Evolutionary conservation across 2,797 vertebrate species (phyloP).

Genomic region (Ambastaia sidthimunki): DNA sequence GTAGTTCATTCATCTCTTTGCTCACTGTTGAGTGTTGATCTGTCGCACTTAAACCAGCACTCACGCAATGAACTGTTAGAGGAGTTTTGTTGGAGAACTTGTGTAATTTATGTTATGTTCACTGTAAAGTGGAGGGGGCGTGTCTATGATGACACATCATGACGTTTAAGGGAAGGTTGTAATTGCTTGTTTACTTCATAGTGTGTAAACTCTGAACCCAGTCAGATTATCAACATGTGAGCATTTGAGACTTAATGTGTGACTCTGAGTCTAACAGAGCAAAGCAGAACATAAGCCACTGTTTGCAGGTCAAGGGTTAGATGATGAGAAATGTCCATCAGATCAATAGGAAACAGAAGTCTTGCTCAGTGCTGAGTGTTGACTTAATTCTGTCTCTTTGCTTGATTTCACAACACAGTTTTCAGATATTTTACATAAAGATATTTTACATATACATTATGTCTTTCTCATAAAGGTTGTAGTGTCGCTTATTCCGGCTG

Average conservation of each 20-base stretch:
- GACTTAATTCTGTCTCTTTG: background rate
- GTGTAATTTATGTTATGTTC: background rate
- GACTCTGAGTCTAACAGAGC: background rate
- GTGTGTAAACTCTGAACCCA: background rate
- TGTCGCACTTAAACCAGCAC: too few relatives aligned
- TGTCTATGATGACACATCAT: slow-evolving; percentile 3
- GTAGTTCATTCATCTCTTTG: background rate
- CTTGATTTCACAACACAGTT: background rate
- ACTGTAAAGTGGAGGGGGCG: slow-evolving; percentile 16
- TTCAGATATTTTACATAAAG: background rate
- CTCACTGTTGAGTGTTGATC: background rate
- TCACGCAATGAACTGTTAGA: too few relatives aligned
- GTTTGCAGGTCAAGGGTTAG: slow-evolving; percentile 24
- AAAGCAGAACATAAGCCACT: background rate
- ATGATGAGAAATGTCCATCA: background rate
- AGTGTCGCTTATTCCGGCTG: background rate
- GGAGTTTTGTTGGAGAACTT: background rate
- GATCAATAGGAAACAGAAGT: background rate
- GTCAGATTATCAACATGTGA: background rate
- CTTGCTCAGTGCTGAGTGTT: background rate
- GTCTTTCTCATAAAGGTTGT: background rate
- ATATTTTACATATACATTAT: too few relatives aligned
- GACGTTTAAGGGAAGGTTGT: slow-evolving; percentile 22
- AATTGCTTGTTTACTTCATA: slow-evolving; percentile 21
- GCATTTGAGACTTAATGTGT: background rate